These are phyloP conservation scores for Distichodus sexfasciatus DNA, from an alignment of 2,797 vertebrate species.

Conservation along the genomic window DNA sequence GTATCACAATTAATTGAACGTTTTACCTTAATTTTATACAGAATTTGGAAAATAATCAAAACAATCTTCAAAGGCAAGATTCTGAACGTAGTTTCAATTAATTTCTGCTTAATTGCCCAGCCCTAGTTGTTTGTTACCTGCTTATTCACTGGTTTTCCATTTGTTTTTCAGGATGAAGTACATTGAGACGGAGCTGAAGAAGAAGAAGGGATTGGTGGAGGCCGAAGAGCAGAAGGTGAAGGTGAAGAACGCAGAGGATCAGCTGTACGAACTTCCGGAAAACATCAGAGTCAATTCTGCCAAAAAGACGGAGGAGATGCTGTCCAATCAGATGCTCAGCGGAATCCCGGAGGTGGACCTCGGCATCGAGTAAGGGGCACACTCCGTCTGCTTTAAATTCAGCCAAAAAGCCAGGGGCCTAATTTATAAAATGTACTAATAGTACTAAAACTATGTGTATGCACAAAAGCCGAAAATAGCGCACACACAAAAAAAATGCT, in stretches of 20 bases:
- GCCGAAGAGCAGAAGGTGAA: constrained; percentile 91
- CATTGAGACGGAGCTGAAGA: constrained; percentile 81
- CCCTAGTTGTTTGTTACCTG: neutral
- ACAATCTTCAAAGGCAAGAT: no score
- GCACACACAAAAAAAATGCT: no score
- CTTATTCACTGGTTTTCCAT: neutral
- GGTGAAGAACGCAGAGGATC: constrained; percentile 91
- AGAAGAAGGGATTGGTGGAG: constrained; percentile 86
- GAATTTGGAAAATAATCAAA: no score
- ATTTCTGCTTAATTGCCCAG: no score
- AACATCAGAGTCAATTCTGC: constrained; percentile 93
- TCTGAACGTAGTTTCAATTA: no score
- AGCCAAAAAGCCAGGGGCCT: no score
- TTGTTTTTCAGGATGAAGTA: constrained; percentile 76
- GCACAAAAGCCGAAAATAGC: no score
- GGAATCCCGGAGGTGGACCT: constrained; percentile 97
- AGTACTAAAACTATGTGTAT: no score
- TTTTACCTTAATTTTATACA: no score
- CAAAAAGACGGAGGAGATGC: constrained; percentile 98
- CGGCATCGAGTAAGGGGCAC: constrained; percentile 92
- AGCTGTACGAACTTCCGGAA: constrained; percentile 91
- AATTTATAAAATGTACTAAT: no score
- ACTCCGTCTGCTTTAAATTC: no score
- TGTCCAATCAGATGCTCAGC: constrained; percentile 98
- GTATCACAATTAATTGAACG: no score